Base-by-base conservation (phyloP, 1,140 invertebrate genomes). In the Drosophila tropicalis region DNA sequence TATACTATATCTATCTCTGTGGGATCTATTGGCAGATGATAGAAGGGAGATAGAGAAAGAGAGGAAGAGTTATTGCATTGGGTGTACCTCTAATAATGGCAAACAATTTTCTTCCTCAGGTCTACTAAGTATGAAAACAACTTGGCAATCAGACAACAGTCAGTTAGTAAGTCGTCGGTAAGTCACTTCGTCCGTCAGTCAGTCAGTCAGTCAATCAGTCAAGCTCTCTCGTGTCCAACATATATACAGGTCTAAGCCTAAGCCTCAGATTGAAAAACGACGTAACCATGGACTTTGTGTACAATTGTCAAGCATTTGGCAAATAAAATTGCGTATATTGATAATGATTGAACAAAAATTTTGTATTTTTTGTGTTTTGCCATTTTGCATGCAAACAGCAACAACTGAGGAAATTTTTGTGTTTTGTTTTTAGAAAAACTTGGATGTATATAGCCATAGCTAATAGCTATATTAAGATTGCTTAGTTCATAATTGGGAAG, bases 301-400 rank as follows among this genome's bases (percentile, higher is more conserved):
- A 64, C 79, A 57, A 75, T 51, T 67, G 63, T 86, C 78, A 62
- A 85, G 81, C 51, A 62, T 69, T 86, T 77, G 61, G 82, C 68
- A 86, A 85, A 85, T 86, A 85, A 81, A 80, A 80, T 83, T 80
- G 72, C 81, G 76, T 81, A 69, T 65, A 70, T 79, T 70, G 79
- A 85, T 67, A 47, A 54, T 67, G 56, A 81, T 73, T 85, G 72
- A 56, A 67, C 67, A 47, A 51, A 51, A 51, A 29, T 29, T 29
- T 29, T 5, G n/a, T 29, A 6, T 29, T 25, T 25, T 25, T 25
- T 22, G 2, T 22, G n/a, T 51, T 51, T 51, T 10, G 44, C 17
- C 19, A 51, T 51, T 51, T 51, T 51, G 44, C 75, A 81, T 68
- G 62, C 66, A 22, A 72, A 58, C 54, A 66, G 62, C 44, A 72